Evolutionary conservation across 1,140 invertebrate species (phyloP).

Genomic region (Drosophila bocki): DNA sequence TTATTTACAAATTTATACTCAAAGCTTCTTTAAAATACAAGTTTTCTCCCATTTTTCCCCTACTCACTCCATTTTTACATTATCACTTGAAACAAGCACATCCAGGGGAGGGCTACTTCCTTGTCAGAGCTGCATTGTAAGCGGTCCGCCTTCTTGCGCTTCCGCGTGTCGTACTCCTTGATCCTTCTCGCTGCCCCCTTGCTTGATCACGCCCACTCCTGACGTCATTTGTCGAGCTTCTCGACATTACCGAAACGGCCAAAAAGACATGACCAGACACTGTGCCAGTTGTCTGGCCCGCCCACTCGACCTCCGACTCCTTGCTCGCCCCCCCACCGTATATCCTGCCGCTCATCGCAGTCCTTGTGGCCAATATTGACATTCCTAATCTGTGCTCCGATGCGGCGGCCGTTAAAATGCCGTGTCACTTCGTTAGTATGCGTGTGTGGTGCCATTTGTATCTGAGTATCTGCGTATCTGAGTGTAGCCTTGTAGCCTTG

Average conservation of each 20-base stretch:
- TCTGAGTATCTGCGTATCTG: constrained; percentile 33
- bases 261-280: constrained; percentile 44
- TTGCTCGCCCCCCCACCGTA: background rate
- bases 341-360: constrained; percentile 39
- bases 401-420: constrained; percentile 76
- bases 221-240: constrained; percentile 80
- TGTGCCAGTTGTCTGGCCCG: constrained; percentile 36
- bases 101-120: constrained; percentile 22
- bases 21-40: no score
- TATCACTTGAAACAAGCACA: background rate
- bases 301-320: constrained; percentile 25
- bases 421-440: constrained; percentile 82
- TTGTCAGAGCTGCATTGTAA: constrained; percentile 61
- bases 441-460: constrained; percentile 77
- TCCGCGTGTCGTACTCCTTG: constrained; percentile 7
- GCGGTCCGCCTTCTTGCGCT: constrained; percentile 49
- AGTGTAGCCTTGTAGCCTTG: constrained; percentile 12
- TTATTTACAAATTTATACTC: background rate
- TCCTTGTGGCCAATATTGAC: constrained; percentile 77
- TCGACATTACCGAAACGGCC: constrained; percentile 28
- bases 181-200: background rate
- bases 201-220: constrained; percentile 47
- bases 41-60: no score
- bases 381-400: constrained; percentile 77
- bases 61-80: background rate